Base-by-base conservation (phyloP, 2,888 invertebrate species). In the Crematogaster levior region DNA sequence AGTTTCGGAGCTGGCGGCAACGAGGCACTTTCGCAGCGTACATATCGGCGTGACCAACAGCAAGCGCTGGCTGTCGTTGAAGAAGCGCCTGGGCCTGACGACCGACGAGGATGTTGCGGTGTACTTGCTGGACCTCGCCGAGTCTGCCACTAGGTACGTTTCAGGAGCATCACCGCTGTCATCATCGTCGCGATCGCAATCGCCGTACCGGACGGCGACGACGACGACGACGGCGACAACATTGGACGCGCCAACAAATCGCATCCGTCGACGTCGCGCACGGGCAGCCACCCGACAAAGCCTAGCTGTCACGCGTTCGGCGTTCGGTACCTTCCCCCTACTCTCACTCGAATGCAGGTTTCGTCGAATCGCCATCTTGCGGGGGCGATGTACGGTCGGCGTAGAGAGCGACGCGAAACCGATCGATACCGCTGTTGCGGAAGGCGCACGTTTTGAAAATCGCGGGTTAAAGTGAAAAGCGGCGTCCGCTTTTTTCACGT, bases 101-200 rank as follows among this genome's bases (percentile, higher is more conserved):
- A 93, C 95, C 86, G 96, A 97, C 93, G 96, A 96, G 86, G 96
- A 96, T 92, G 96, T 97, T 91, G 96, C 96, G 60, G 95, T 95
- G 72, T 96, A 96, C 94, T 94, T 97, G 58, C 95, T 97, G 85
- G 96, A 96, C 93, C 95, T 96, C 83, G 96, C 96, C 81, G 96
- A 96, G 87, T 92, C 93, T 58, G 89, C 90, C 79, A 85, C 88
- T 86, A 92, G 93, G 94, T 94, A 91, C 27, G 88, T 58, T 40
- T 60, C 37, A 51, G n/a, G 63, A 6, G 21, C 46, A 24, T 18
- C 43, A 12, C 12, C 58, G 43, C 18, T 21, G 56, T 56, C 9
- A 30, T 56, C 12, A 2, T 77, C 27, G 1, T 24, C 27, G n/a
- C 1, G 4, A 2, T 9, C 15, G 9, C 5, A 12, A 12, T n/a